A percentile compares a stretch with the other conserved stretches of the same genome.
These are phyloP conservation scores for Porphyrio hochstetteri DNA, from an alignment of 2,113 vertebrate genomes.

Conservation along the genomic window DNA sequence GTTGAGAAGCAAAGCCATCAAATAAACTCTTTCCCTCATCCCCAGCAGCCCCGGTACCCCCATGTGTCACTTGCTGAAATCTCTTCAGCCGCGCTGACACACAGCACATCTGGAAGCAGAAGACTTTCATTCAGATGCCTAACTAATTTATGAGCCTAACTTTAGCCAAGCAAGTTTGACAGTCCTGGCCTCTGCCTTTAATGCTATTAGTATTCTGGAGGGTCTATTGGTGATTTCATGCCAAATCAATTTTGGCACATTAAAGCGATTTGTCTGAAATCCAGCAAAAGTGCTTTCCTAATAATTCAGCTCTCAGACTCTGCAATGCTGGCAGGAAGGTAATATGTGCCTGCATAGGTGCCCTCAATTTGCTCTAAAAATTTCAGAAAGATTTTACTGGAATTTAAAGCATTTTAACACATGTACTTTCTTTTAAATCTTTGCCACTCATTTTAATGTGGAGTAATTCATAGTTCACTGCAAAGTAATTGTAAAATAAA, in stretches of 20 bases:
- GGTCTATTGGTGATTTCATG: slow-evolving; percentile 23
- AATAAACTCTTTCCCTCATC: neutral
- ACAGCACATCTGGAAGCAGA: neutral
- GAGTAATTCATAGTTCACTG: neutral
- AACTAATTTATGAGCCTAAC: neutral
- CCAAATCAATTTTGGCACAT: slow-evolving; percentile 65
- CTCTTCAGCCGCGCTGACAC: neutral
- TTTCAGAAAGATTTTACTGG: slow-evolving; percentile 2
- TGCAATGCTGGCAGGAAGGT: neutral
- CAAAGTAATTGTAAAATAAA: neutral
- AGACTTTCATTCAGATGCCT: neutral
- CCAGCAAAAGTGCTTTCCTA: slow-evolving; percentile 53
- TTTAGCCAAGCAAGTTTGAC: slow-evolving; percentile 30
- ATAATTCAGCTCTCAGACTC: slow-evolving; percentile 42
- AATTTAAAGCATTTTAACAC: neutral
- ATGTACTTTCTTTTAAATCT: neutral
- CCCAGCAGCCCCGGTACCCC: too few relatives aligned
- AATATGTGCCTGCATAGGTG: neutral
- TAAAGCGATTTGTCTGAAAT: slow-evolving; percentile 62
- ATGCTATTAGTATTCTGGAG: slow-evolving; percentile 46
- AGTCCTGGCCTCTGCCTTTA: slow-evolving; percentile 22
- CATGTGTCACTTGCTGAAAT: neutral
- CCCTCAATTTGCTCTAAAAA: slow-evolving; percentile 7
- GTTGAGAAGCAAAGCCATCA: neutral
- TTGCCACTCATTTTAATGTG: neutral